Evolutionary conservation across 2,797 vertebrate genomes (phyloP), one percentile per base, ranked within the genome.

Genomic region (Eidolon dupreanum): DNA sequence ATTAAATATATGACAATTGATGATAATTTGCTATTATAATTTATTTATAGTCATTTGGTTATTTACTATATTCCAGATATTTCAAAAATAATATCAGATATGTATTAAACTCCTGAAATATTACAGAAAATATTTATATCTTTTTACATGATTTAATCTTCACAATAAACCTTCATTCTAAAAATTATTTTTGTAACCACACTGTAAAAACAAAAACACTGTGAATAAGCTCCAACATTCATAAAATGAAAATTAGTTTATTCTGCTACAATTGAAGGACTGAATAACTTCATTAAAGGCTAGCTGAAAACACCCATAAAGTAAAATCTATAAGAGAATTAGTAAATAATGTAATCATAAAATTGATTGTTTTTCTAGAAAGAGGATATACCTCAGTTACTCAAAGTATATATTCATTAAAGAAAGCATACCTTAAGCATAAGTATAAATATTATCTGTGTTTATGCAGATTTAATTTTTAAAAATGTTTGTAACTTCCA

Each of bases 301-400:
- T 57, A 78, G 43, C 3, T 43, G 11, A 49, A 86, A 78, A 73
- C 2, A 55, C 6, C 28, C 2, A 15, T 49, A 7, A 78, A 82
- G 79, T 9, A 90, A 71, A 81, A 92, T 74, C 36, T 92, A 1
- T 51, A 65, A 94, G 43, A 78, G 49, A 82, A 86, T 10, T 63
- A 36, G 11, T 24, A 88, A 85, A 91, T 49, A 78, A 36, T 17
- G 13, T 61, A 26, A 90, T 55, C 61, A 87, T 38, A 90, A 89
- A 86, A 83, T 57, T 79, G 93, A 83, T 57, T 79, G 93, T 61
- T 93, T 13, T 87, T 73, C 41, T 13, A 68, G 28, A 31, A 84
- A 83, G 19, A 83, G 17, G n/a, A 46, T 96, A 66, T 8, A 53
- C 4, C 78, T 83, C 3, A 77, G 4, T 53, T 77, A 51, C 9